Evolutionary conservation across 2,113 vertebrate genomes (phyloP).

Genomic region (Ptyas mucosa): DNA sequence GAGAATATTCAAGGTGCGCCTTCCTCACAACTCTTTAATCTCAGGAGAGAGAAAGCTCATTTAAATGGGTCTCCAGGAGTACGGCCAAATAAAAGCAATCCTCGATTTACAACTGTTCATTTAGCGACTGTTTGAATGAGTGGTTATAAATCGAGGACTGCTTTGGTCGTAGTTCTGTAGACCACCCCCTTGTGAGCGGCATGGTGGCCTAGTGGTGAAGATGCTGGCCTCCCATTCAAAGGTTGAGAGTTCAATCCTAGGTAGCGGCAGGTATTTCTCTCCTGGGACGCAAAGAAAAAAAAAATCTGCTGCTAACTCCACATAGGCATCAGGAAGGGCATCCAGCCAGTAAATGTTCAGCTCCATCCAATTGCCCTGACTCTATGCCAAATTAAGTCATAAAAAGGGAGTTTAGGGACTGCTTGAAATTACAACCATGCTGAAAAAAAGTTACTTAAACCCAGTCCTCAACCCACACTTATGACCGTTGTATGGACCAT

Average conservation of each 20-base stretch:
- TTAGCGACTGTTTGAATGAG: not conserved
- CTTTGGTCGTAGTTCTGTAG: not conserved
- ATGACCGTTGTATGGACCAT: too few species aligned
- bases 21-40: not conserved
- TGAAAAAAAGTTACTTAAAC: too few species aligned
- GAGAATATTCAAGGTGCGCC: conserved; percentile 77
- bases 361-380: too few species aligned
- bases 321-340: not conserved
- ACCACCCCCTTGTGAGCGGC: too few species aligned
- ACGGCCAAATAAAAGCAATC: not conserved
- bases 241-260: not conserved
- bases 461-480: too few species aligned
- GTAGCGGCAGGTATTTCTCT: not conserved
- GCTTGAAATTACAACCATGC: too few species aligned
- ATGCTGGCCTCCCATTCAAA: not conserved
- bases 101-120: not conserved
- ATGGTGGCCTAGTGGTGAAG: not conserved
- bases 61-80: not conserved
- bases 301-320: not conserved
- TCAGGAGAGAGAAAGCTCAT: not conserved
- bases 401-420: too few species aligned
- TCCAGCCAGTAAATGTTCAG: too few species aligned
- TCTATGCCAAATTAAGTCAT: too few species aligned
- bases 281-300: not conserved
- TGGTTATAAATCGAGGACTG: not conserved